Evolutionary conservation across 23 tunicate genomes (phyloP).

Genomic region (Styela clava): DNA sequence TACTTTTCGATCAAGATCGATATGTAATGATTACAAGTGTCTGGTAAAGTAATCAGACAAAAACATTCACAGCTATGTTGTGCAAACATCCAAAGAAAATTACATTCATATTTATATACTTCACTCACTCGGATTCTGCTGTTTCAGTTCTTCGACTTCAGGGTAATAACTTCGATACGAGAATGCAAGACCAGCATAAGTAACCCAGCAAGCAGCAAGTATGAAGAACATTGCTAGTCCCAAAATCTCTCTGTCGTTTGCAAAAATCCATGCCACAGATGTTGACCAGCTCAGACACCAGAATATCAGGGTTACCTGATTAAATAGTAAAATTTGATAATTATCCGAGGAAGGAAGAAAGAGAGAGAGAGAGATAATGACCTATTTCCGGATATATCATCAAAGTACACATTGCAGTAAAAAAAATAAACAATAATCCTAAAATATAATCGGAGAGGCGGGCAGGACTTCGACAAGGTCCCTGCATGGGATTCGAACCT

Average conservation of each 20-base stretch:
- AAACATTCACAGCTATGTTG: no score
- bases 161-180: constrained; percentile 40
- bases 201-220: constrained; percentile 24
- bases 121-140: constrained; percentile 6
- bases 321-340: neutral
- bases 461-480: no score
- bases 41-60: no score
- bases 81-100: no score
- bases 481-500: no score
- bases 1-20: no score
- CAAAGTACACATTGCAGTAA: neutral
- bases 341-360: neutral
- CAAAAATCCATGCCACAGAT: constrained; percentile 63
- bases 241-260: constrained; percentile 66
- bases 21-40: no score
- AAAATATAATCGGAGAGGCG: no score
- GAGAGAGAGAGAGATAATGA: no score
- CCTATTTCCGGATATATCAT: neutral
- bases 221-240: constrained; percentile 47
- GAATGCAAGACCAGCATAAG: constrained; percentile 43
- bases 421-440: no score
- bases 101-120: no score
- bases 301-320: constrained; percentile 42
- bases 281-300: constrained; percentile 31
- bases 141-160: neutral